Base-by-base conservation (phyloP, 2,888 invertebrate genomes). In the Dorcus hopei region DNA sequence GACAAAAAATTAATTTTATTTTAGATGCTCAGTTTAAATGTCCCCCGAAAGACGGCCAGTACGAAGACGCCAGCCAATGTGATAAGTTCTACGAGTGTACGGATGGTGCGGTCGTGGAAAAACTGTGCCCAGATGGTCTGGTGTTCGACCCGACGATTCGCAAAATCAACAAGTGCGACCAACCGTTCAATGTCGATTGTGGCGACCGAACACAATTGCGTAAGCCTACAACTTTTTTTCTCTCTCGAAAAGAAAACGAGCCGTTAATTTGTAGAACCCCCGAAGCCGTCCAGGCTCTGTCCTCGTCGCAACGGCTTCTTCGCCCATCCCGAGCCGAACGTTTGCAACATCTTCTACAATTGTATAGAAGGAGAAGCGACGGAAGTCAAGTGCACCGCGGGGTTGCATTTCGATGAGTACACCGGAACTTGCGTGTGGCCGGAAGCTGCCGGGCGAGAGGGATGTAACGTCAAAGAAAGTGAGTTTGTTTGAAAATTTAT, bases 391-490 rank as follows among this genome's bases (percentile, higher is more conserved):
- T 95, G 95, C 77, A 91, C 94, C n/a, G 85, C 89, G 64, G 94
- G 94, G 33, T 84, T 95, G 42, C 91, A 93, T 80, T 95, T 94
- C 78, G 93, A 95, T 74, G 93, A 94, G 77, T 91, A 88, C 80
- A 87, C 87, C 45, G 94, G 94, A 56, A 93, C 91, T 54, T 95
- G 95, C 75, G 93, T 93, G 53, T 95, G 95, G 95, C 93, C 94
- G 3, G 90, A 88, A 60, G 79, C 88, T 9, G 89, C 90, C 40
- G 89, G 87, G 65, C 86, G 93, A 70, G 83, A 87, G 72, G 91
- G 90, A 69, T 91, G 90, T 78, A 79, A 80, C 64, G 79, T 77
- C 63, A 70, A 65, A 54, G 63, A 71, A 42, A 79, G 80, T 81
- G 71, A 77, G 77, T 74, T 56, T n/a, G 9, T 45, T 41, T 41